phyloP scores from a whole-genome alignment of 2,888 invertebrate genomes.

The Microplitis deprimator region DNA sequence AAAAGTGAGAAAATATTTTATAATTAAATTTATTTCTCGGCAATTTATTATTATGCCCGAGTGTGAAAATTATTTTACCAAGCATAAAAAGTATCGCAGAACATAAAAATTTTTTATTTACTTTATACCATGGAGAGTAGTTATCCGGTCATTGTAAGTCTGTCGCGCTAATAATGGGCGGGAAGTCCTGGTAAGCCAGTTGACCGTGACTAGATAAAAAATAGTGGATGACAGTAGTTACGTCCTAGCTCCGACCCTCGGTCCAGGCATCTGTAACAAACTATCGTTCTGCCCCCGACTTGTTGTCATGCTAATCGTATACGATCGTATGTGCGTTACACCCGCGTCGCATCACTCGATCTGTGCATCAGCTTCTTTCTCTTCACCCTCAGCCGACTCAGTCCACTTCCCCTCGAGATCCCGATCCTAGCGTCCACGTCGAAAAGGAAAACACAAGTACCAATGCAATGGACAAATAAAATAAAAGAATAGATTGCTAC shows the following conservation, averaged over 20 bases:
- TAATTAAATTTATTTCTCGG: too few species aligned
- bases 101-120: too few species aligned
- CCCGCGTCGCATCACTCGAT: conserved; percentile 16
- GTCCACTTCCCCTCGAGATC: not conserved
- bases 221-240: conserved; percentile 66
- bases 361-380: conserved; percentile 1
- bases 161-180: conserved; percentile 70
- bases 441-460: conserved; percentile 17
- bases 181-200: conserved; percentile 68
- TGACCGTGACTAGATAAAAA: conserved; percentile 73
- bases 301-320: conserved; percentile 70
- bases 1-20: too few species aligned
- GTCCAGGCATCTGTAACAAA: conserved; percentile 49
- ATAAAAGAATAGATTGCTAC: not conserved
- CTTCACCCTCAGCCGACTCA: not conserved
- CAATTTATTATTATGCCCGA: too few species aligned
- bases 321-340: conserved; percentile 55
- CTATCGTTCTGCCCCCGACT: conserved; percentile 49
- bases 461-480: conserved; percentile 18
- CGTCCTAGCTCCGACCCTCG: conserved; percentile 32
- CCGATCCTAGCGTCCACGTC: not conserved
- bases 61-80: too few species aligned
- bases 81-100: too few species aligned
- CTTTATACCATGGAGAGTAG: conserved; percentile 8
- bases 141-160: conserved; percentile 55